Evolutionary conservation across 2,888 invertebrate species (phyloP), one percentile per base, ranked within the genome.

Genomic region (Phragmatobia fuliginosa): DNA sequence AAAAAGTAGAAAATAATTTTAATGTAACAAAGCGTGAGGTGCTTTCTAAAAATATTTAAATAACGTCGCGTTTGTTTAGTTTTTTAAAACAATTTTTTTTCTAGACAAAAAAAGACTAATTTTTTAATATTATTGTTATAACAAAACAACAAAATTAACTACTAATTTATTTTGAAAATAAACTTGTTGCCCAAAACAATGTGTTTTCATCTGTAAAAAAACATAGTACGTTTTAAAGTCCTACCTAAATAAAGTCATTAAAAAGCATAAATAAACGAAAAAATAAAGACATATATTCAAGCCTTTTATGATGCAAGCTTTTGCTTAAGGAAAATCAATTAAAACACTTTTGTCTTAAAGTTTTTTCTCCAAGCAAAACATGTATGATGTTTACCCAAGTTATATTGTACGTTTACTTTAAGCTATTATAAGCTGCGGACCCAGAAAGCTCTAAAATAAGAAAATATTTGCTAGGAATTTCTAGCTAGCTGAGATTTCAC

Each of bases 381-480:
- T 0, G 56, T 56, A 56, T 56, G 2, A 25, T 28, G 56, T 6
- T 25, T 56, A 28, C 28, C 56, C 16, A 28, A 56, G 56, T 28
- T 28, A 28, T 28, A 25, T 28, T 28, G 5, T 11, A 41, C 28
- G 62, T 62, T 41, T 41, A 62, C 62, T 41, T 62, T 18, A 21
- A 62, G 41, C 62, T 41, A 41, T 41, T 38, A 11, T 62, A 38
- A 62, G 38, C 62, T 62, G 31, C 41, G 38, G 36, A 18, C 28
- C 28, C 14, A 18, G 41, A 41, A 41, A 31, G 11, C 31, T 62
- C 21, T 5, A 11, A 62, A 41, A 31, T 41, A 62, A 62, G 28
- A 62, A 62, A 62, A 62, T 41, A 18, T 62, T 41, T 62, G 5
- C 41, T 31, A 28, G 41, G 11, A 62, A 62, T 62, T 62, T 62